phyloP scores from a whole-genome alignment of 1,140 invertebrate genomes.

The Drosophila quadrilineata region DNA sequence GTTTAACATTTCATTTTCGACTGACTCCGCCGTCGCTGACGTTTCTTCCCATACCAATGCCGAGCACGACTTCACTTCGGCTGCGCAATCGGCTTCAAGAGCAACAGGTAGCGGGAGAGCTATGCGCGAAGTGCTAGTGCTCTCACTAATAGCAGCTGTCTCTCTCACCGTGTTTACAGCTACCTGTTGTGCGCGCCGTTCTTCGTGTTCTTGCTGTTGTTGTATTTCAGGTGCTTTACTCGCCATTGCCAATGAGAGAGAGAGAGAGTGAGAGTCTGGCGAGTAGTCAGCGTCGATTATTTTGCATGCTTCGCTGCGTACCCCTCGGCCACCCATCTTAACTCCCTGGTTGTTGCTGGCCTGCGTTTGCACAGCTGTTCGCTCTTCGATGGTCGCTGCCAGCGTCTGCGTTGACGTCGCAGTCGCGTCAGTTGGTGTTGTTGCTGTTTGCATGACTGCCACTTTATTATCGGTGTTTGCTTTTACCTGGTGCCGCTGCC shows the following conservation, averaged over 20 bases:
- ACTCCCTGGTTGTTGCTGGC: conserved; percentile 15
- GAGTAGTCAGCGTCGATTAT: conserved; percentile 63
- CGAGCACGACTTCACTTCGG: conserved; percentile 49
- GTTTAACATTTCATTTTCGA: conserved; percentile 81
- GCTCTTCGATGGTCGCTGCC: conserved; percentile 23
- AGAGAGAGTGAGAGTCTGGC: conserved; percentile 51
- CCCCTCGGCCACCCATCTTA: conserved; percentile 1
- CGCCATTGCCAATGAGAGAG: conserved; percentile 12
- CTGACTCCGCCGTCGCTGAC: conserved; percentile 50
- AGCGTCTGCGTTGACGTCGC: conserved; percentile 14
- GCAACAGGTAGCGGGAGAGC: conserved; percentile 55
- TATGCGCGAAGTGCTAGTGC: conserved; percentile 1
- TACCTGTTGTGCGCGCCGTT: conserved; percentile 44
- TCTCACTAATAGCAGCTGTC: conserved; percentile 5
- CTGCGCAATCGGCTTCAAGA: conserved; percentile 48
- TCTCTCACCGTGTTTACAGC: conserved; percentile 19
- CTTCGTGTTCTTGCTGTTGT: conserved; percentile 10
- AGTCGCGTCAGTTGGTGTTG: conserved; percentile 21
- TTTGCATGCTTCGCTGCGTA: conserved; percentile 76
- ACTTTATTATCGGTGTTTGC: conserved; percentile 60
- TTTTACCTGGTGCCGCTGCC: conserved; percentile 52
- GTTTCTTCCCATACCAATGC: conserved; percentile 15
- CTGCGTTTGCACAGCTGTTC: conserved; percentile 60
- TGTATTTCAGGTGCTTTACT: conserved; percentile 61
- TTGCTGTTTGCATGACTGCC: conserved; percentile 31